phyloP scores from a whole-genome alignment of 2,113 vertebrate species.

The Thomomys bottae region DNA sequence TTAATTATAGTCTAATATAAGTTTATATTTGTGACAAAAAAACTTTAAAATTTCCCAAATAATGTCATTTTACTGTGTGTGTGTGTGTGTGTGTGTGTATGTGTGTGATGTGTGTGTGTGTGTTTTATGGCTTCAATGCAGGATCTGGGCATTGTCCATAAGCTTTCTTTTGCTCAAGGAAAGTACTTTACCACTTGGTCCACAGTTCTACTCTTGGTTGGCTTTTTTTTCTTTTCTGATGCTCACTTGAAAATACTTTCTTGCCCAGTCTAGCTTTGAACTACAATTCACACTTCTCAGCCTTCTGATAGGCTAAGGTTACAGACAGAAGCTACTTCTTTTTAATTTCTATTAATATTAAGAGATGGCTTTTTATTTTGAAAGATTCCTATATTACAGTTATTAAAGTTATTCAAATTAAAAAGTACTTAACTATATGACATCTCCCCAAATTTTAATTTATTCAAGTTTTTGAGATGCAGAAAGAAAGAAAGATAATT shows the following conservation, averaged over 20 bases:
- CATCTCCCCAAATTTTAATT: background rate
- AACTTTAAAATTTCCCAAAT: background rate
- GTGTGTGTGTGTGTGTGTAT: too few species aligned
- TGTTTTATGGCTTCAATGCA: too few species aligned
- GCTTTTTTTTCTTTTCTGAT: too few species aligned
- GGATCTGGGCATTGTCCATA: too few species aligned
- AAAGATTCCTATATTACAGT: background rate
- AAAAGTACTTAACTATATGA: background rate
- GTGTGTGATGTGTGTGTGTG: too few species aligned
- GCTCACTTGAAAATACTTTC: too few species aligned
- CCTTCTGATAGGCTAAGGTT: too few species aligned
- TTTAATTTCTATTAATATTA: background rate
- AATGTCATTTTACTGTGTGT: background rate
- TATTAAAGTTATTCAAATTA: background rate
- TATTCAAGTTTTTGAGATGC: background rate
- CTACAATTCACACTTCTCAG: too few species aligned
- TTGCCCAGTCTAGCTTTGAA: too few species aligned
- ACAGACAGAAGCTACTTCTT: background rate
- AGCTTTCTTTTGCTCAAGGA: too few species aligned
- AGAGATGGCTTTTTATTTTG: background rate
- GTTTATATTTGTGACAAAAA: background rate
- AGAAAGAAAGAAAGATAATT: background rate
- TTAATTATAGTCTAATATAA: constrained; percentile 32
- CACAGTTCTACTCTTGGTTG: too few species aligned
- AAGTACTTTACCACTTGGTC: too few species aligned